phyloP scores from a whole-genome alignment of 2,797 vertebrate genomes.

The Gila robusta region DNA sequence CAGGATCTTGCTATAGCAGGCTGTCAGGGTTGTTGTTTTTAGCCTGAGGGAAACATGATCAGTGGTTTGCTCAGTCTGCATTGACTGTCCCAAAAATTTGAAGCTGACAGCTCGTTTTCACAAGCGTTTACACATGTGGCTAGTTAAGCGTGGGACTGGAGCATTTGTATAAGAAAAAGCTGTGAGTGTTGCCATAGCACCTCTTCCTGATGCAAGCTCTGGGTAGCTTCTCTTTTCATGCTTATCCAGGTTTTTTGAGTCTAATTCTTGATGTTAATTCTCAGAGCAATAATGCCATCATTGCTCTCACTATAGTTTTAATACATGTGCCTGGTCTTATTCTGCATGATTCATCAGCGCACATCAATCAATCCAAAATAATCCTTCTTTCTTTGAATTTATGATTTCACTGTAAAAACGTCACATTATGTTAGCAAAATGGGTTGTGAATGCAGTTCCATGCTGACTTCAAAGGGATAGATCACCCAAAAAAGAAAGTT shows the following conservation, averaged over 20 bases:
- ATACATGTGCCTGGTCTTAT: neutral
- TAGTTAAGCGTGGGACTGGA: slow-evolving; percentile 22
- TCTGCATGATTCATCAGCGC: neutral
- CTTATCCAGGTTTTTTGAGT: neutral
- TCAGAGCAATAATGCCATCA: neutral
- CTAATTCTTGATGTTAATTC: neutral
- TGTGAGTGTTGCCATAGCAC: slow-evolving; percentile 16
- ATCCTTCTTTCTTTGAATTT: neutral
- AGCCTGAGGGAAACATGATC: slow-evolving; percentile 45
- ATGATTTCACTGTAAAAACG: neutral
- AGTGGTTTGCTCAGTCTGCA: slow-evolving; percentile 7
- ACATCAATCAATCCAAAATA: neutral
- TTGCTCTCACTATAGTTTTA: neutral
- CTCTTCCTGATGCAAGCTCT: slow-evolving; percentile 2
- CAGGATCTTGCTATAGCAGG: slow-evolving; percentile 31
- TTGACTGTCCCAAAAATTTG: slow-evolving; percentile 13
- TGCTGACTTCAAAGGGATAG: slow-evolving; percentile 13
- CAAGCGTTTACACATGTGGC: slow-evolving; percentile 20
- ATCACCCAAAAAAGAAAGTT: slow-evolving; percentile 1
- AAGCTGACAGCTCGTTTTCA: slow-evolving; percentile 35
- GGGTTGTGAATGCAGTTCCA: slow-evolving; percentile 5
- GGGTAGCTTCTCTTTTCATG: slow-evolving; percentile 12
- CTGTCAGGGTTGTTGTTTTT: slow-evolving; percentile 45
- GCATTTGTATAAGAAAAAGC: neutral
- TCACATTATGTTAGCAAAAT: neutral